Percentiles rank a stretch among this genome's conserved stretches.
phyloP scores from a whole-genome alignment of 2,113 vertebrate species.

The Crotalus horridus region DNA sequence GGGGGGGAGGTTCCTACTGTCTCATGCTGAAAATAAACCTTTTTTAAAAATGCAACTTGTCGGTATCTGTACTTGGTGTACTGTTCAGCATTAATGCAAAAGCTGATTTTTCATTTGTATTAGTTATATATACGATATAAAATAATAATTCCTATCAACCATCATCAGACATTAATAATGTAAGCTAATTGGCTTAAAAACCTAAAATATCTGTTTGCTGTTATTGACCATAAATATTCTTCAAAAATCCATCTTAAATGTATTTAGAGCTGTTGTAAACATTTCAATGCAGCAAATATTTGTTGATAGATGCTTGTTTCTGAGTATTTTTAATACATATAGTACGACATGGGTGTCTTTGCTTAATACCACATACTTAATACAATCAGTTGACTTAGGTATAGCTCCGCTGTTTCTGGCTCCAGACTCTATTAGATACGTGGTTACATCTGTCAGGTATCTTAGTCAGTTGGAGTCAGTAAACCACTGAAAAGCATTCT shows the following conservation, averaged over 20 bases:
- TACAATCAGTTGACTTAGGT: background rate
- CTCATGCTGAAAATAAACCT: rapidly evolving
- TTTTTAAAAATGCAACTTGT: background rate
- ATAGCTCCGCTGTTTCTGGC: too few relatives aligned
- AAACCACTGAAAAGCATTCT: too few relatives aligned
- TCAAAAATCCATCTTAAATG: background rate
- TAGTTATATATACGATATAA: background rate
- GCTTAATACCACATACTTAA: background rate
- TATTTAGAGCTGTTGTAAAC: background rate
- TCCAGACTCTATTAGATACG: too few relatives aligned
- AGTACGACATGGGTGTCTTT: background rate
- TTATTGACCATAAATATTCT: background rate
- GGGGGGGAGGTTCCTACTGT: background rate
- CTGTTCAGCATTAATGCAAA: background rate
- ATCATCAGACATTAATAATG: background rate
- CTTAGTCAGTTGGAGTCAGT: too few relatives aligned
- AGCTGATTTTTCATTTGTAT: rapidly evolving
- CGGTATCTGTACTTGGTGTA: background rate
- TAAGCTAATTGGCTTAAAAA: background rate
- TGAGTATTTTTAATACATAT: background rate
- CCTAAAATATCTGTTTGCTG: background rate
- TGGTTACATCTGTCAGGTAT: too few relatives aligned
- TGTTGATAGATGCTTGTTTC: background rate
- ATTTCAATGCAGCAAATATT: background rate
- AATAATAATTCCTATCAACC: background rate